These are phyloP conservation scores for Bombus ignitus DNA, from an alignment of 1,140 invertebrate species.

Conservation along the genomic window DNA sequence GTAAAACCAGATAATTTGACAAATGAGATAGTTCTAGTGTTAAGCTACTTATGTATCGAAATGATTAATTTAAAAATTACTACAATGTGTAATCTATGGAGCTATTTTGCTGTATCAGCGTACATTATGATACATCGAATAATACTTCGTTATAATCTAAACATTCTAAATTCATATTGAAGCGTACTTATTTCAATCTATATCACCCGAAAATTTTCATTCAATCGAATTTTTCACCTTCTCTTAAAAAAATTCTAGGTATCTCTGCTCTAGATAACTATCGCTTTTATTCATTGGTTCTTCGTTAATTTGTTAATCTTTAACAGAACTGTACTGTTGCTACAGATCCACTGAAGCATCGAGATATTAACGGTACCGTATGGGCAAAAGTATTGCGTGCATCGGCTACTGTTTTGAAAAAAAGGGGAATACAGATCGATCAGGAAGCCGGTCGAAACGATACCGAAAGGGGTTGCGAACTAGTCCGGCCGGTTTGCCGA, in stretches of 20 bases:
- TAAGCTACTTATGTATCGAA: no score
- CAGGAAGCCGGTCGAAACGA: slow-evolving; percentile 42
- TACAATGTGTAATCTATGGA: background rate
- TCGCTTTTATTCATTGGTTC: background rate
- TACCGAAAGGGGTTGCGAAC: slow-evolving; percentile 51
- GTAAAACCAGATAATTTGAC: no score
- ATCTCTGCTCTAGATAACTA: background rate
- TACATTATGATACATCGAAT: no score
- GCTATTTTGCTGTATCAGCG: background rate
- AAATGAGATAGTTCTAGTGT: no score
- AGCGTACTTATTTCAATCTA: background rate
- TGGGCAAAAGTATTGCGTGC: background rate
- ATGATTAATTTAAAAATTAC: background rate
- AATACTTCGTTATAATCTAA: background rate
- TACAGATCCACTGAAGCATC: background rate
- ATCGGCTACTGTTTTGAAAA: background rate
- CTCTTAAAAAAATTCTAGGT: no score
- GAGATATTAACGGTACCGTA: background rate
- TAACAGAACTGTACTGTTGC: no score
- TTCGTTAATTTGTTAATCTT: no score
- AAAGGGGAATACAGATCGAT: slow-evolving; percentile 18
- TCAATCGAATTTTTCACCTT: no score
- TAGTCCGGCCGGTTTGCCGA: slow-evolving; percentile 58
- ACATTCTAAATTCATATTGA: background rate
- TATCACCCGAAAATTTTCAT: no score